Percentiles rank a stretch among this genome's conserved stretches.
These are phyloP conservation scores for Cyrtodaria siliqua DNA, from an alignment of 2,888 invertebrate species.

Conservation along the genomic window DNA sequence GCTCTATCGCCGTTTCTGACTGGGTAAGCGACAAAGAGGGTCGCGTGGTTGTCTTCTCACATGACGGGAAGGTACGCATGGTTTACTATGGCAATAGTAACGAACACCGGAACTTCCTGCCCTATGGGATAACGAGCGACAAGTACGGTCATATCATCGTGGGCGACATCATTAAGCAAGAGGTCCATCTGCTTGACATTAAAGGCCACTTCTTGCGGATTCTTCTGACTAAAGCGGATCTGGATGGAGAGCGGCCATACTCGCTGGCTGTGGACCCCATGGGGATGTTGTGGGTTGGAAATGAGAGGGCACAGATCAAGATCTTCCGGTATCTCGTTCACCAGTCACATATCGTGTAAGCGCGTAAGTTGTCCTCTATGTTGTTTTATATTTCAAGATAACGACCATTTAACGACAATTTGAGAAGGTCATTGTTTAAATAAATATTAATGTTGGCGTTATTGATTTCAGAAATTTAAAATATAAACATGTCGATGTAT, in stretches of 20 bases:
- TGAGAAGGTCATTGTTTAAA: too few relatives aligned
- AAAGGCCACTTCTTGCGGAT: slow-evolving; percentile 59
- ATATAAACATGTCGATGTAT: too few relatives aligned
- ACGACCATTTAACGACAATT: too few relatives aligned
- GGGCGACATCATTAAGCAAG: slow-evolving; percentile 54
- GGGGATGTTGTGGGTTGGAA: slow-evolving; percentile 63
- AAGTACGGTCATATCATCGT: slow-evolving; percentile 57
- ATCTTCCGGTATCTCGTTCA: slow-evolving; percentile 54
- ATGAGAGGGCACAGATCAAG: slow-evolving; percentile 60
- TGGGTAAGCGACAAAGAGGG: slow-evolving; percentile 63
- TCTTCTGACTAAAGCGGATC: slow-evolving; percentile 41
- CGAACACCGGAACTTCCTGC: slow-evolving; percentile 48
- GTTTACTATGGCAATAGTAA: slow-evolving; percentile 52
- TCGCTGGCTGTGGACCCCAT: slow-evolving; percentile 58
- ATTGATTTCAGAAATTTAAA: too few relatives aligned
- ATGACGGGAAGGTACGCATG: slow-evolving; percentile 63
- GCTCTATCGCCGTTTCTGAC: slow-evolving; percentile 56
- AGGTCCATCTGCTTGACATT: slow-evolving; percentile 57
- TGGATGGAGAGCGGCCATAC: slow-evolving; percentile 58
- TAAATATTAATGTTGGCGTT: too few relatives aligned
- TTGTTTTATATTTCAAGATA: too few relatives aligned
- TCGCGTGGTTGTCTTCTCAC: slow-evolving; percentile 57
- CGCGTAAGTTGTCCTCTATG: slow-evolving; percentile 39
- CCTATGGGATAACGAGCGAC: slow-evolving; percentile 60
- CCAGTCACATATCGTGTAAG: slow-evolving; percentile 65